These are phyloP conservation scores for Rhinolophus sinicus DNA, from an alignment of 2,113 vertebrate species.

Conservation along the genomic window DNA sequence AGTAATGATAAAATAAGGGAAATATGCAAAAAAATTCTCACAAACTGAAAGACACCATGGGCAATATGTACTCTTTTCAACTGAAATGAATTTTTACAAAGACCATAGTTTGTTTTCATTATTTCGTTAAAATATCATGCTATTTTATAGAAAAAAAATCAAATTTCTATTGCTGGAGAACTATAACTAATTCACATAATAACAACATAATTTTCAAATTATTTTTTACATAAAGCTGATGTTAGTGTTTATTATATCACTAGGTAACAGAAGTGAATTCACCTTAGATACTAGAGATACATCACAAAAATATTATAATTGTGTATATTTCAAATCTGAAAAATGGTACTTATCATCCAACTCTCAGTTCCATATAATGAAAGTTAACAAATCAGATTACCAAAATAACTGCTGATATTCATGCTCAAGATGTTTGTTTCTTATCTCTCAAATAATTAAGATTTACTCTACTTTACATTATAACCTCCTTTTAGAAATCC, in stretches of 20 bases:
- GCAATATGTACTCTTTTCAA: not conserved
- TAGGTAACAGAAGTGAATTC: not conserved
- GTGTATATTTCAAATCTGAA: not conserved
- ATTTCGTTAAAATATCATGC: not conserved
- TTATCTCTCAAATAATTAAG: not conserved
- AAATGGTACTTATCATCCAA: not conserved
- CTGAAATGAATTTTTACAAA: slow-evolving; percentile 8
- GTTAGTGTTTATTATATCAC: not conserved
- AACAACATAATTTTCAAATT: not conserved
- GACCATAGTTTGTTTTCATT: not conserved
- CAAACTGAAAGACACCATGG: not conserved
- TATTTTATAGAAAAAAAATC: not conserved
- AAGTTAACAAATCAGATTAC: not conserved
- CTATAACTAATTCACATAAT: not conserved
- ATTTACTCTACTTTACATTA: not conserved
- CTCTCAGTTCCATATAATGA: not conserved
- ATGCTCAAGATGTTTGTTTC: not conserved
- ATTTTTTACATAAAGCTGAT: not conserved
- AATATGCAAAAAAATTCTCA: slow-evolving; percentile 45
- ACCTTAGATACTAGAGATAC: not conserved
- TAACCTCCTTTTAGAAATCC: not conserved
- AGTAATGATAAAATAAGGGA: slow-evolving; percentile 53
- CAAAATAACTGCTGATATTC: not conserved
- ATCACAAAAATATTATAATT: not conserved
- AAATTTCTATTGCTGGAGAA: not conserved